Evolutionary conservation across 2,888 invertebrate species (phyloP), one percentile per base, ranked within the genome.

Genomic region (Pollenia amentaria): DNA sequence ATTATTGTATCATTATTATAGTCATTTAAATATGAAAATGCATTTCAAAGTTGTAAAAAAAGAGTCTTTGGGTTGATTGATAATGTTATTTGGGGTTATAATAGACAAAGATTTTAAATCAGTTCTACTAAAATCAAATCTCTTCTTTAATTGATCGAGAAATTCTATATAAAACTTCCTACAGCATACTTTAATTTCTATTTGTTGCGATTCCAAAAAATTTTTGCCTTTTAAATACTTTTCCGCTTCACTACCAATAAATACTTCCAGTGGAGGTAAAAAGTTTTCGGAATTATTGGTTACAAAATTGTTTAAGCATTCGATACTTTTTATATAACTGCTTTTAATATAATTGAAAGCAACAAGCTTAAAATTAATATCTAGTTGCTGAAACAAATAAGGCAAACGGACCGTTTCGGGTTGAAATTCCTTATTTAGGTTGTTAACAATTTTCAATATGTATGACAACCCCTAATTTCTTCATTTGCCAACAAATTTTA

Each of bases 1-100:
- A 40, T 64, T 64, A 64, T 40, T 64, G 42, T 64, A 16, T 64
- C 64, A 42, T 64, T 40, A 64, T 64, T 42, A 42, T 42, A n/a
- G 14, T 64, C 64, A 42, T 64, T 42, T 42, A 42, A 42, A 16
- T 64, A 64, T 64, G 42, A 64, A 64, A 64, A 64, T 40, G 46
- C 46, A 46, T 46, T 46, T 46, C n/a, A 42, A 42, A 42, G 46
- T 46, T 46, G 46, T 46, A 46, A 46, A 46, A 46, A 46, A 7
- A n/a, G 46, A 46, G 46, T 46, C 46, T 46, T 46, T 46, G 46
- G 46, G 9, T 46, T 46, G 46, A 46, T 46, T 46, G 46, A 46
- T 46, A 46, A 46, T 46, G 46, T 46, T 46, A 46, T 46, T 46
- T 46, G 46, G 46, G 14, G 29, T 60, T 60, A 38, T 38, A 21